Evolutionary conservation across 2,797 vertebrate species (phyloP), one percentile per base, ranked within the genome.

Genomic region (Melanotaenia nigrans): DNA sequence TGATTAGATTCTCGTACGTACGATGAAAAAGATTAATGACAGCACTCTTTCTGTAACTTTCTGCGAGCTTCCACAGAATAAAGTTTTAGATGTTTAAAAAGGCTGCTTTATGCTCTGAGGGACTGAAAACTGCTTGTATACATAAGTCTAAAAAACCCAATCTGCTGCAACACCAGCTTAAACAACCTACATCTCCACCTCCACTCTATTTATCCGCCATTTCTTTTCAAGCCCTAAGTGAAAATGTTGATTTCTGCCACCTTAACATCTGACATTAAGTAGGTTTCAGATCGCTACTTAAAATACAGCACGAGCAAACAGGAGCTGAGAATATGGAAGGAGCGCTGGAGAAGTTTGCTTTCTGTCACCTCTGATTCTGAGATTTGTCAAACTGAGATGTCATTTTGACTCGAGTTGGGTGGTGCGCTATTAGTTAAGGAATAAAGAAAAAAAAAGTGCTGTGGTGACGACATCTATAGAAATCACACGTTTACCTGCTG

Each of bases 321-420:
- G 79, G 67, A 89, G 71, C 62, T 65, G 61, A 71, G 63, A 82
- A 87, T 76, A n/a, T 35, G 65, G 79, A 82, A 87, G 77, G 85
- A 87, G 71, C 51, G 35, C 72, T 14, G 68, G 61, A 73, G 61
- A 79, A 86, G 82, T 89, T 89, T 86, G 84, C 84, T 85, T 89
- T 84, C 78, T 84, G 82, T 84, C 86, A 81, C 70, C 63, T 24
- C 78, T 87, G 83, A 90, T 68, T 75, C 72, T 30, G 68, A 67
- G 62, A 75, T 86, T 85, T 85, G 87, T 83, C 83, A 89, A 78
- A 78, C 72, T 18, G 33, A 25, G 62, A 32, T 11, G n/a, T 88
- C 81, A 83, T 65, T 74, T 88, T 88, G 81, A 88, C 86, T 85
- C 1, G 61, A 84, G 71, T 51, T 61, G 62, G 72, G 76, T 55